A percentile compares a stretch with the other conserved stretches of the same genome.
These are phyloP conservation scores for Cantharis rufa DNA, from an alignment of 2,888 invertebrate species.

Conservation along the genomic window DNA sequence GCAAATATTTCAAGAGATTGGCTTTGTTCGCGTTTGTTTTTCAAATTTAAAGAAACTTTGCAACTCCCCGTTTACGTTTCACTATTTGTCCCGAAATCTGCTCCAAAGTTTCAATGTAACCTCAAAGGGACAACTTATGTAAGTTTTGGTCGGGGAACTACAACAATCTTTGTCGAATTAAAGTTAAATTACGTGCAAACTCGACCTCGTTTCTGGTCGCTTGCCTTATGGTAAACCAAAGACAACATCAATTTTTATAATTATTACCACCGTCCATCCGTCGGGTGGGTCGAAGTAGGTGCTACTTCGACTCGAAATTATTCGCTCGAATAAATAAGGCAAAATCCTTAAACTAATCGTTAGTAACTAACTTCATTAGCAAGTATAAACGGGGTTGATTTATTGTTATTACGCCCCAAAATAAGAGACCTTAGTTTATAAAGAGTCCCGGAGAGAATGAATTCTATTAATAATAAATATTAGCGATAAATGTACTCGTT, in stretches of 20 bases:
- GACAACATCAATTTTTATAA: background rate
- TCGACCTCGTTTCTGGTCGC: background rate
- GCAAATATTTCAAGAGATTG: background rate
- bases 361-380: background rate
- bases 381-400: background rate
- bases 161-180: slow-evolving; percentile 24
- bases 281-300: too few species aligned
- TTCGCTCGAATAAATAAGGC: background rate
- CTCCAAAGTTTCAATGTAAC: slow-evolving; percentile 15
- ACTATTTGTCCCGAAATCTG: slow-evolving; percentile 8
- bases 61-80: slow-evolving; percentile 9
- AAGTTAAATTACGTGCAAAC: slow-evolving; percentile 21
- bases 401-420: background rate
- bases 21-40: slow-evolving; percentile 3
- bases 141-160: slow-evolving; percentile 13
- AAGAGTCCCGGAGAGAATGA: background rate
- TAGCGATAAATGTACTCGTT: slow-evolving; percentile 7
- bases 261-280: background rate
- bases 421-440: slow-evolving; percentile 3
- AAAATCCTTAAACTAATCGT: background rate
- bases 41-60: slow-evolving; percentile 5
- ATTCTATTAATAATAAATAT: slow-evolving; percentile 13
- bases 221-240: background rate
- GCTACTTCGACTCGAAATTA: background rate
- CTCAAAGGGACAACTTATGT: slow-evolving; percentile 21